phyloP scores from a whole-genome alignment of 2,113 vertebrate species.

The Myotis lucifugus region DNA sequence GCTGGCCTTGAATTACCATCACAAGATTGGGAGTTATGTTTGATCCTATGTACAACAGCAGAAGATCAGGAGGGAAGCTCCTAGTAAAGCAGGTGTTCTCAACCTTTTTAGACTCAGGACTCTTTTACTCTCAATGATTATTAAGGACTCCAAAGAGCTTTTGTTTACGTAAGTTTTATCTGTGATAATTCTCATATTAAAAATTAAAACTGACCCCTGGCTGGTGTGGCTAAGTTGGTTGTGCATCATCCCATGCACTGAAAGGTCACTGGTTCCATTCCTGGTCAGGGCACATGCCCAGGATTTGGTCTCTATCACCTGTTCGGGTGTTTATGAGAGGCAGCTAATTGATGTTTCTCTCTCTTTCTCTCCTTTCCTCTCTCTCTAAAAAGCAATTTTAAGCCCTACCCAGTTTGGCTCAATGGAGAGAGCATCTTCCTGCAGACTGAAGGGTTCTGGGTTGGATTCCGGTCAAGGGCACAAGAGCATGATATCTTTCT shows the following conservation, averaged over 20 bases:
- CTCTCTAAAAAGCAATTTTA: too few species aligned
- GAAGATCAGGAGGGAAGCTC: not conserved
- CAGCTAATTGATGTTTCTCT: too few species aligned
- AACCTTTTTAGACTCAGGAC: not conserved
- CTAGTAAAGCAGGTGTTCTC: not conserved
- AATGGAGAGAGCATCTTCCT: too few species aligned
- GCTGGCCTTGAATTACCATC: not conserved
- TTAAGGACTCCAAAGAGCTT: not conserved
- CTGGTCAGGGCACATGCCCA: not conserved
- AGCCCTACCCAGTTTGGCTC: too few species aligned
- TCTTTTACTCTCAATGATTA: not conserved
- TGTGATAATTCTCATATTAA: not conserved
- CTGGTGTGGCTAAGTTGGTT: not conserved
- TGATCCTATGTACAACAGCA: not conserved
- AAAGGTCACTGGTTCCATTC: not conserved
- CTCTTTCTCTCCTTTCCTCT: too few species aligned
- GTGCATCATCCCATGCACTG: not conserved
- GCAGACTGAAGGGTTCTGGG: too few species aligned
- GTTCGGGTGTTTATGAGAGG: too few species aligned
- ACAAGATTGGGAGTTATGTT: not conserved
- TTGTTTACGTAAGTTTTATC: slow-evolving; percentile 2
- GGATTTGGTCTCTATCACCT: not conserved
- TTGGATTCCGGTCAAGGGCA: too few species aligned
- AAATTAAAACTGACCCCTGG: not conserved
- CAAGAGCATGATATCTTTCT: too few species aligned